Base-by-base conservation (phyloP, 2,888 invertebrate genomes). In the Sipunculus nudus region DNA sequence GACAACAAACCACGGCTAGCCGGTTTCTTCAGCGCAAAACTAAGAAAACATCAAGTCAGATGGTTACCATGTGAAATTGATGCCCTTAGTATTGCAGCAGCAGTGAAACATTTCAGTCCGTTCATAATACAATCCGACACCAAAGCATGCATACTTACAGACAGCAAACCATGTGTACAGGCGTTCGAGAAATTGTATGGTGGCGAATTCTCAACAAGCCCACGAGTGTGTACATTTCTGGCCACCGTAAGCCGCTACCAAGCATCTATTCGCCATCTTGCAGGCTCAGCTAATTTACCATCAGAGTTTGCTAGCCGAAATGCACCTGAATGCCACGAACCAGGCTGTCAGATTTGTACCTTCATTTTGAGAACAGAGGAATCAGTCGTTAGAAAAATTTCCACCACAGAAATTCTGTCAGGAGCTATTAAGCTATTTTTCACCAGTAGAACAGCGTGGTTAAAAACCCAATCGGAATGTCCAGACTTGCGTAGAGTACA, bases 31-130 rank as follows among this genome's bases (percentile, higher is more conserved):
- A 70, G 70, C 35, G 65, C 70, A 13, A 67, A 68, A 49, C 50
- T 71, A 8, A 48, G 67, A 35, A 56, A 64, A 57, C 54, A 56
- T 23, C 67, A 70, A 41, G 56, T 60, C 16, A 55, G 49, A 4
- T 68, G 70, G 70, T 43, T 72, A 23, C 65, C 70, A 19, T 72
- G 70, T 53, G 71, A 72, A 53, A 52, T 71, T 16, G 71, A 71
- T 46, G 71, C 71, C 8, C 47, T 71, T 3, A 31, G 43, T 6
- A 71, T 70, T 21, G 64, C 67, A n/a, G 61, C 63, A 0, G 55
- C 68, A 2, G 50, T 67, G 1, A 70, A 65, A 32, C 71, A 73
- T 48, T 71, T 71, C 50, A 67, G 67, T 49, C 72, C 68, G 4
- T 71, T 60, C 41, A 65, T 72, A 8, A 61, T 72, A 19, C 70